Evolutionary conservation across 2,113 vertebrate genomes (phyloP).

Genomic region (Alethe castanea): DNA sequence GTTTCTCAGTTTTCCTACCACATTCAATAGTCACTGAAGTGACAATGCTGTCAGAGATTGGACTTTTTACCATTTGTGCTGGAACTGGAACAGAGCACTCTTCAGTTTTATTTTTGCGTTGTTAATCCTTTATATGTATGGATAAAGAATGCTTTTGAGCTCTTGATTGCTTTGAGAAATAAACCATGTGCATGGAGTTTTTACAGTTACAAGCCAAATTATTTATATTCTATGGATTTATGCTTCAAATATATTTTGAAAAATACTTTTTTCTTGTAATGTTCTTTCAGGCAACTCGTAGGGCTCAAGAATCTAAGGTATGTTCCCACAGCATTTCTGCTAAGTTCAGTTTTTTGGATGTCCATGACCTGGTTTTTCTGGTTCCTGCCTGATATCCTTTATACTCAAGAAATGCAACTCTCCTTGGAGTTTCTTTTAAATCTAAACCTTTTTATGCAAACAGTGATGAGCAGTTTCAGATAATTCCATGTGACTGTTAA

Average conservation of each 20-base stretch:
- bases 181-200: not conserved
- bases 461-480: not conserved
- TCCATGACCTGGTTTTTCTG: slow-evolving; percentile 87
- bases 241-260: not conserved
- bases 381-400: slow-evolving; percentile 96
- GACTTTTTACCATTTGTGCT: not conserved
- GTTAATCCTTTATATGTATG: accelerated
- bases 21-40: not conserved
- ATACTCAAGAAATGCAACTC: not conserved
- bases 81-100: not conserved
- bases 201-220: not conserved
- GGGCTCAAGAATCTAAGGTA: slow-evolving; percentile 72
- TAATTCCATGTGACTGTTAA: not conserved
- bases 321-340: slow-evolving; percentile 79
- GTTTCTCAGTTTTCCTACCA: not conserved
- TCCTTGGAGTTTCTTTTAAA: not conserved
- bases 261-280: not conserved
- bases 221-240: not conserved
- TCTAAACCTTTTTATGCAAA: not conserved
- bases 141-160: not conserved
- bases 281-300: slow-evolving; percentile 75
- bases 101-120: not conserved
- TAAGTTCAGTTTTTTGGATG: slow-evolving; percentile 92
- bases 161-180: not conserved
- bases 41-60: not conserved